These are phyloP conservation scores for Boloria selene DNA, from an alignment of 2,888 invertebrate genomes.

Conservation along the genomic window DNA sequence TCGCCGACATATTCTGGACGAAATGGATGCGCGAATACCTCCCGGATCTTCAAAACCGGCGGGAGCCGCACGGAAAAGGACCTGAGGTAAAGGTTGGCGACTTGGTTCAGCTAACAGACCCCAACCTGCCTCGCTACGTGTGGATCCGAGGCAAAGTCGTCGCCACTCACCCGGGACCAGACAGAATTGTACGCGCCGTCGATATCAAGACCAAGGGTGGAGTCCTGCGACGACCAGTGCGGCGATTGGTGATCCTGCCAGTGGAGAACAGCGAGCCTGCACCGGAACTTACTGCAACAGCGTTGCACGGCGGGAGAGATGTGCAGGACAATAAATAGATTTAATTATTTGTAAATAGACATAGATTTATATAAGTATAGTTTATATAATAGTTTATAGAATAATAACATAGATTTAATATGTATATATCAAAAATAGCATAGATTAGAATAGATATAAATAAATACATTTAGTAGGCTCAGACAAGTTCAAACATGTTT, in stretches of 20 bases:
- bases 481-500: no score
- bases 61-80: not conserved
- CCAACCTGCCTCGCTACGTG: constrained; percentile 28
- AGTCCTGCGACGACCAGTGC: constrained; percentile 12
- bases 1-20: constrained; percentile 31
- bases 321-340: no score
- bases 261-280: not conserved
- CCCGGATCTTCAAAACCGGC: constrained; percentile 21
- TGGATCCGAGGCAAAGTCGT: constrained; percentile 28
- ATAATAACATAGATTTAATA: no score
- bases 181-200: constrained; percentile 28
- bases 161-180: constrained; percentile 23
- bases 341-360: no score
- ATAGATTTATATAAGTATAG: no score
- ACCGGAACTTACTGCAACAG: no score
- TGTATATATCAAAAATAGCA: no score
- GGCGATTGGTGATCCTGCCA: not conserved
- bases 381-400: no score
- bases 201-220: constrained; percentile 27
- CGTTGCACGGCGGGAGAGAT: no score
- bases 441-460: no score
- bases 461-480: no score
- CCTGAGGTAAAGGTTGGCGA: constrained; percentile 14
- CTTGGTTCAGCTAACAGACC: constrained; percentile 26
- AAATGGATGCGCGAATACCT: constrained; percentile 29